Evolutionary conservation across 1,140 invertebrate genomes (phyloP), one percentile per base, ranked within the genome.

Genomic region (Oscheius sp.): DNA sequence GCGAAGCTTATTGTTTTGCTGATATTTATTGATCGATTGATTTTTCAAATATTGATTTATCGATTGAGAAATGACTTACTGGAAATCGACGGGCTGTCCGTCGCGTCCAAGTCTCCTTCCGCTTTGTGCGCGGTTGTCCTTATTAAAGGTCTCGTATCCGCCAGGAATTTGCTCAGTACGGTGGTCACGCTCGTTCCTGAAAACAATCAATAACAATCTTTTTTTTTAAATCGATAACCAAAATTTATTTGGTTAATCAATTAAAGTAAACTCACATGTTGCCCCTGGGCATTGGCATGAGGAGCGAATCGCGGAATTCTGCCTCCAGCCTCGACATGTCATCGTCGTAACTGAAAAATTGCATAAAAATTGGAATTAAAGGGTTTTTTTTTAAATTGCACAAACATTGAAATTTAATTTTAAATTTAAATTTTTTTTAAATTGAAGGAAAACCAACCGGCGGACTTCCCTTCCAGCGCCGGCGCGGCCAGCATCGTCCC

Each of bases 271-370:
- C 42, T 36, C 49, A 65, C 72, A 77, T 73, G 38, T 77, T 77
- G 46, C 75, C 73, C n/a, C 32, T 23, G 35, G 74, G 74, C 74
- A 77, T 65, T 45, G 76, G 76, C 76, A 77, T 77, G 29, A 77
- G 61, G 35, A 77, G 76, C 4, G 72, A 67, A 55, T 74, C 72
- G 32, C 72, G 64, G 72, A 74, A 74, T 58, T 74, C 72, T 1
- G 72, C 65, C 55, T 74, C 72, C 1, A 74, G 65, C 34, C 72
- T 10, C 23, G 68, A 59, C 76, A 77, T 77, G 38, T 77, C 76
- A 62, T 77, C 76, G 61, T 77, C 76, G 46, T 76, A 77, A 23
- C 71, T 73, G 71, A 75, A 73, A n/a, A n/a, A n/a, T n/a, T n/a
- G n/a, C 23, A 10, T 18, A 7, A 31, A 20, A 3, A 46, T 64